Evolutionary conservation across 2,888 invertebrate genomes (phyloP), one percentile per base, ranked within the genome.

Genomic region (Altica lythri): DNA sequence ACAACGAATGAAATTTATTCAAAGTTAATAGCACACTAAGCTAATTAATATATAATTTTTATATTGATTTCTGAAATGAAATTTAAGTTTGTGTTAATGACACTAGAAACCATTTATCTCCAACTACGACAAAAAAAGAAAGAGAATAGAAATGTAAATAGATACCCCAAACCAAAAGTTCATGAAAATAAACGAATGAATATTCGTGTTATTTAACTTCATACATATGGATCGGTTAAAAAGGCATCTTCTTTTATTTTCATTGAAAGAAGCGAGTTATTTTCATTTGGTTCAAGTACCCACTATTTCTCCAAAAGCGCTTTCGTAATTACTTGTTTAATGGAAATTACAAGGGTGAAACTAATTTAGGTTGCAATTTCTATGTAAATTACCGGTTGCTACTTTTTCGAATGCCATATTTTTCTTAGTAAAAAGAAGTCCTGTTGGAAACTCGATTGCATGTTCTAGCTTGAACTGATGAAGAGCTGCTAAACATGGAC

Each of bases 381-480:
- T 56, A 60, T 60, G 60, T 54, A 58, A 60, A 60, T 60, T 58
- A 56, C 52, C 44, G 53, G 51, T 58, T 54, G 54, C 54, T 47
- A 48, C 51, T 52, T 57, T 60, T 55, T 58, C 47, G 51, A 58
- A 56, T 58, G 43, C 52, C 17, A 44, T 55, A 58, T 52, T 56
- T 60, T 58, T 60, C 52, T 38, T 37, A 40, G 46, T 40, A 42
- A 47, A 53, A 38, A 38, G 18, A 38, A 18, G 29, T 22, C 22
- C 34, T 9, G 18, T 10, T 16, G 25, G 34, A 22, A 25, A 55
- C 45, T 38, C 22, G 18, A 47, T 55, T 54, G 58, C 55, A 57
- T 60, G 57, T 48, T 60, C 43, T 40, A 27, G 47, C 32, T 19
- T 18, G 19, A 27, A n/a, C 30, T 45, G 27, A 19, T 27, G 47